Conservation (phyloP, 2,797 vertebrate genomes). For the Synanceia verrucosa region DNA sequence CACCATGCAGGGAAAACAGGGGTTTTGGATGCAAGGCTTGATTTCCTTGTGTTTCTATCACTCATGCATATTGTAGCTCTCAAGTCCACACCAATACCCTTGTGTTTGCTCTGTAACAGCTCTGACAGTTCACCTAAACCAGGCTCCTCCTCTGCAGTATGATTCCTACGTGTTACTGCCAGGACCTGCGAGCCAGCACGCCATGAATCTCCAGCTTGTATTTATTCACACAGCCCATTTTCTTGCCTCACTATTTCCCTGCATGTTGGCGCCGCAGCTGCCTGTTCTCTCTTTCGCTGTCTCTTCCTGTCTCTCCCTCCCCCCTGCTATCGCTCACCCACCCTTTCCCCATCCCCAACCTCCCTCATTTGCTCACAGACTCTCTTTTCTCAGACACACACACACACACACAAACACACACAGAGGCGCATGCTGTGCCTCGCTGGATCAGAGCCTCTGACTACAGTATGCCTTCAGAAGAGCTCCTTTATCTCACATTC, state of each 20-base stretch:
- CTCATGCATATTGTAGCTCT: conserved; percentile 31
- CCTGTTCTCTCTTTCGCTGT: conserved; percentile 65
- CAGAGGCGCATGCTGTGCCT: conserved; percentile 73
- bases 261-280: conserved; percentile 67
- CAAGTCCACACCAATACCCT: conserved; percentile 35
- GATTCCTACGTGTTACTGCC: conserved; percentile 70
- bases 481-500: conserved; percentile 64
- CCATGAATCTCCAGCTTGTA: conserved; percentile 72
- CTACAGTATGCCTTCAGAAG: conserved; percentile 76
- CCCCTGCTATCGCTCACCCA: conserved; percentile 48
- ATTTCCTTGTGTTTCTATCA: conserved; percentile 33
- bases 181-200: conserved; percentile 65
- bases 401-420: conserved; percentile 34
- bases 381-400: conserved; percentile 59
- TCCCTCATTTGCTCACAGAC: conserved; percentile 69
- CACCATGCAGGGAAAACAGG: conserved; percentile 15
- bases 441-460: conserved; percentile 75
- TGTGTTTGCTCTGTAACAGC: conserved; percentile 58
- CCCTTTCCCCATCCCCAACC: conserved; percentile 9
- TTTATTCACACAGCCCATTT: conserved; percentile 78
- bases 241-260: conserved; percentile 73
- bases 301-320: conserved; percentile 70
- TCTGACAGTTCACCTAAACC: conserved; percentile 76
- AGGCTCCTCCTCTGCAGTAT: conserved; percentile 81
- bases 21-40: too few relatives aligned